Percentiles rank a stretch among this genome's conserved stretches.
Conservation (phyloP, 2,888 invertebrate genomes). For the Heliconius ethilla region DNA sequence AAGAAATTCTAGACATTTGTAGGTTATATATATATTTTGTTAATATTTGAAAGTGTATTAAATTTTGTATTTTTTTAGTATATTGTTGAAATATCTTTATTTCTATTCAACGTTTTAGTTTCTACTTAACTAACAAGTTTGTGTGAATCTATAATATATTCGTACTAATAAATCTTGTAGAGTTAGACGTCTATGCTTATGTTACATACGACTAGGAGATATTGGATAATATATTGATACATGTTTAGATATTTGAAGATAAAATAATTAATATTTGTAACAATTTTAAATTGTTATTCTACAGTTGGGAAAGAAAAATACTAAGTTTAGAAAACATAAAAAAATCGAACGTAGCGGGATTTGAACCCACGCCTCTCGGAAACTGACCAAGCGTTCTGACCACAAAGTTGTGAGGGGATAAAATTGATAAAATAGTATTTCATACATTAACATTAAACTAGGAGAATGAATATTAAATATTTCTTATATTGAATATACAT, state of each 20-base stretch:
- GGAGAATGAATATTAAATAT: neutral
- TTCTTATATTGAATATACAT: neutral
- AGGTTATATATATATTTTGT: neutral
- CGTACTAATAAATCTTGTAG: neutral
- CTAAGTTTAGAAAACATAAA: too few relatives aligned
- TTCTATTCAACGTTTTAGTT: neutral
- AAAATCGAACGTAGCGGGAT: too few relatives aligned
- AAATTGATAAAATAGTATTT: neutral
- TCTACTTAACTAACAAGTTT: neutral
- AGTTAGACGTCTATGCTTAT: neutral
- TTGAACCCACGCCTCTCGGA: too few relatives aligned
- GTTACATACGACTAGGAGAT: neutral
- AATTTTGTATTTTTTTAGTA: neutral
- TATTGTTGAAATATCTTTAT: neutral
- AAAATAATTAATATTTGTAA: too few relatives aligned
- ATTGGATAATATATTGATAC: neutral
- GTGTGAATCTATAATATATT: neutral
- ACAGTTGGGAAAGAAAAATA: too few relatives aligned
- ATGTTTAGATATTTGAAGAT: neutral
- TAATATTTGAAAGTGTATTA: neutral
- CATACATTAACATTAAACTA: neutral
- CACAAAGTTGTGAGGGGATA: too few relatives aligned
- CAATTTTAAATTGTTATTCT: too few relatives aligned
- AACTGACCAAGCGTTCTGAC: too few relatives aligned
- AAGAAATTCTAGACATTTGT: constrained; percentile 39